Evolutionary conservation across 2,797 vertebrate genomes (phyloP).

Genomic region (Chlorospingus semifuscus): DNA sequence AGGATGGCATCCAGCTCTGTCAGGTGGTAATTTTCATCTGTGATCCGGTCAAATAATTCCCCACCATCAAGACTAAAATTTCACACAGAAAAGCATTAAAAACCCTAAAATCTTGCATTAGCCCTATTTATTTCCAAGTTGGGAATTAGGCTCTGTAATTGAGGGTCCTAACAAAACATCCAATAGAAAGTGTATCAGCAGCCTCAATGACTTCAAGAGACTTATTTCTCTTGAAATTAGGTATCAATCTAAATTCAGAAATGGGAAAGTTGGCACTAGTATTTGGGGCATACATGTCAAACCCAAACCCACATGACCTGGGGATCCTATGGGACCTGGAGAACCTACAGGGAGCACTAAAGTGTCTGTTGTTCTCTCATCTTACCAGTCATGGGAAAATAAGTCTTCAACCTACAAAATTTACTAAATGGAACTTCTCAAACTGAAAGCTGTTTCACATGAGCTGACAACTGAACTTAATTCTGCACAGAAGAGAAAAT

Average conservation of each 20-base stretch:
- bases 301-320: not conserved
- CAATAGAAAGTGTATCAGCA: not conserved
- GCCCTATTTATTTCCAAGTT: not conserved
- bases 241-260: not conserved
- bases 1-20: constrained; percentile 86
- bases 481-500: not conserved
- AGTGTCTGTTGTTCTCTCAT: not conserved
- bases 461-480: not conserved
- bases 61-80: constrained; percentile 84
- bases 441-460: not conserved
- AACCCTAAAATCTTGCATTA: not conserved
- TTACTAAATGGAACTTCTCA: not conserved
- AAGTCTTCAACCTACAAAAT: not conserved
- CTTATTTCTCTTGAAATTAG: not conserved
- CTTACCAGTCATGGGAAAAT: not conserved
- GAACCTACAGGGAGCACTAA: not conserved
- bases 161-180: not conserved
- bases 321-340: not conserved
- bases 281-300: not conserved
- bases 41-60: constrained; percentile 88
- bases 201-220: not conserved
- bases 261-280: not conserved
- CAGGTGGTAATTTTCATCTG: constrained; percentile 82
- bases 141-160: not conserved
- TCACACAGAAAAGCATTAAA: not conserved